phyloP scores from a whole-genome alignment of 2,113 vertebrate genomes.

The Coptodon rendalli region DNA sequence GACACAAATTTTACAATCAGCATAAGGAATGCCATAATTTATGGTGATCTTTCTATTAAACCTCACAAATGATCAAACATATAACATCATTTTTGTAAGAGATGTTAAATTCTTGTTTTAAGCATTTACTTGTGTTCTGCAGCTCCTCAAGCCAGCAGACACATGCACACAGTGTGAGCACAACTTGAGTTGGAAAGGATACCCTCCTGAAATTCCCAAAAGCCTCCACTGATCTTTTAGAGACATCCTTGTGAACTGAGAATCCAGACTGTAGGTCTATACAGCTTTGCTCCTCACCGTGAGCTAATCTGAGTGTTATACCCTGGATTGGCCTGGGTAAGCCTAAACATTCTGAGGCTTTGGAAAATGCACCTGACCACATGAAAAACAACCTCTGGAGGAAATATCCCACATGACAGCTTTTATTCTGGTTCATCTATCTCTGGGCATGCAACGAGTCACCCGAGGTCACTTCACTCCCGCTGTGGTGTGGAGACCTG shows the following conservation, averaged over 20 bases:
- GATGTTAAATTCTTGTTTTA: neutral
- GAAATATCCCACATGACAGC: neutral
- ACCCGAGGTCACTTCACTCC: neutral
- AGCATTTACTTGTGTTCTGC: neutral
- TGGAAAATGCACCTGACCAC: slow-evolving; percentile 17
- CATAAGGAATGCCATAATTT: neutral
- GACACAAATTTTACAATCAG: neutral
- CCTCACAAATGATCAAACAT: neutral
- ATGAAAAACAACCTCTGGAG: slow-evolving; percentile 2
- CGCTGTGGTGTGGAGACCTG: neutral
- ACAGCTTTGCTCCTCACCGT: neutral
- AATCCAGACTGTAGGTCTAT: neutral
- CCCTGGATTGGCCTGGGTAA: neutral
- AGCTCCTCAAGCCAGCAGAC: neutral
- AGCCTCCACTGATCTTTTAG: slow-evolving; percentile 1
- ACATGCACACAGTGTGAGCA: neutral
- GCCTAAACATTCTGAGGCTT: neutral
- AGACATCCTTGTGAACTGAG: neutral
- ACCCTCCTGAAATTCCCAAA: slow-evolving; percentile 1
- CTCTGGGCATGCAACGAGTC: neutral
- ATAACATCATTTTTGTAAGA: neutral
- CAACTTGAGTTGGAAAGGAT: neutral
- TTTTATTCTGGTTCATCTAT: slow-evolving; percentile 27
- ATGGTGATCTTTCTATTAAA: neutral
- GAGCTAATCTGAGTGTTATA: slow-evolving; percentile 21